phyloP scores from a whole-genome alignment of 2,888 invertebrate species.

The Stomorhina lunata region DNA sequence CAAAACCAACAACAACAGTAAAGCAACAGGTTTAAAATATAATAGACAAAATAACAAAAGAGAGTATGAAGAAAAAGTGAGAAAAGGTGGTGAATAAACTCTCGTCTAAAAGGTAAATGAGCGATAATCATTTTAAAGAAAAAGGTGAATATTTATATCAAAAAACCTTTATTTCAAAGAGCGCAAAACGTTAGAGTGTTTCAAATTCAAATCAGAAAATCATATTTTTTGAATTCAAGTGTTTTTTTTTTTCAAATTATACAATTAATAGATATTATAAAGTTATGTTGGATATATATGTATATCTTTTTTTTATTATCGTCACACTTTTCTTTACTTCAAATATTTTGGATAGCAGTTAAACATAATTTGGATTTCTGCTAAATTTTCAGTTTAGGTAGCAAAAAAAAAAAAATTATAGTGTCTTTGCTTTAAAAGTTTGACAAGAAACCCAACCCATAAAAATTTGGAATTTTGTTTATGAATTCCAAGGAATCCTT shows the following conservation, averaged over 20 bases:
- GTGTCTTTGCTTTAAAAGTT: neutral
- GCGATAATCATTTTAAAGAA: neutral
- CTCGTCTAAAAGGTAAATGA: neutral
- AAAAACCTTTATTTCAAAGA: neutral
- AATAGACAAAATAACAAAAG: neutral
- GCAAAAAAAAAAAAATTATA: too few species aligned
- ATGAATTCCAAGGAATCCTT: neutral
- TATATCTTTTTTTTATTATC: neutral
- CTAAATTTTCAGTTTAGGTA: neutral
- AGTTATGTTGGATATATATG: too few species aligned
- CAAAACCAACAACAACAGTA: conserved; percentile 13
- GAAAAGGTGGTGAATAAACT: conserved; percentile 38
- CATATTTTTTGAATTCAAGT: neutral
- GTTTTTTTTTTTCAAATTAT: conserved; percentile 19
- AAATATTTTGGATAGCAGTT: neutral
- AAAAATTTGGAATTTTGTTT: neutral
- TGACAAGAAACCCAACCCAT: neutral
- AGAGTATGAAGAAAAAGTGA: neutral
- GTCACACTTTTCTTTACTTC: neutral
- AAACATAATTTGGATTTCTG: neutral
- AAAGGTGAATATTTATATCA: conserved; percentile 2
- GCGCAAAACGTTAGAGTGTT: neutral
- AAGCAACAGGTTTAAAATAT: conserved; percentile 48
- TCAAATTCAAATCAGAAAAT: neutral
- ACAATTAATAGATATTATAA: conserved; percentile 9